phyloP scores from a whole-genome alignment of 2,888 invertebrate species.

The Alloplasta piceator region DNA sequence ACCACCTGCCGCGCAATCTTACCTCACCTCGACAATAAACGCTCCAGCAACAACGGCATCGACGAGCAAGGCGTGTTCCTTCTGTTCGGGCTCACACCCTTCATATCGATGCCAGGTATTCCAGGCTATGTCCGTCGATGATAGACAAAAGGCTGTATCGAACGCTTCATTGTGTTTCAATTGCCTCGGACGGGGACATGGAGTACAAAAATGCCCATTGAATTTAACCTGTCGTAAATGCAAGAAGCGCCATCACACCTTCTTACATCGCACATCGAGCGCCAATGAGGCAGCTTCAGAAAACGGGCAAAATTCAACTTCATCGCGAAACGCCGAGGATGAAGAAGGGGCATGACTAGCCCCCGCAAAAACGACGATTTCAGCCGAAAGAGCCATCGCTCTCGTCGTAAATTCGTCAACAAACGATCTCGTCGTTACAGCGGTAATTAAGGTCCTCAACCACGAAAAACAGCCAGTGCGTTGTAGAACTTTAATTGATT shows the following conservation, averaged over 20 bases:
- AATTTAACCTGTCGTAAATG: not conserved
- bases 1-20: too few species aligned
- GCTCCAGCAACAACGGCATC: too few species aligned
- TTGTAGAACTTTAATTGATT: slow-evolving; percentile 13
- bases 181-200: not conserved
- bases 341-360: not conserved
- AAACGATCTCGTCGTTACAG: slow-evolving; percentile 24
- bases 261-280: not conserved
- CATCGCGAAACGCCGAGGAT: not conserved
- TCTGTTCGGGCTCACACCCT: slow-evolving; percentile 8
- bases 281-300: not conserved
- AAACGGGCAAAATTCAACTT: not conserved
- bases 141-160: not conserved
- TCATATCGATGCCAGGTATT: not conserved
- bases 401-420: slow-evolving; percentile 8
- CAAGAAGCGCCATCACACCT: too few species aligned
- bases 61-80: not conserved
- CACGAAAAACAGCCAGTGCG: not conserved
- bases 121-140: not conserved
- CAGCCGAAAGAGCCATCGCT: not conserved
- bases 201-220: not conserved
- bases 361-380: not conserved
- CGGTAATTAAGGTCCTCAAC: slow-evolving; percentile 3
- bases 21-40: too few species aligned
- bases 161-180: not conserved